A percentile compares a stretch with the other conserved stretches of the same genome.
These are phyloP conservation scores for Eptatretus atami DNA, from an alignment of 2,797 vertebrate species.

Conservation along the genomic window DNA sequence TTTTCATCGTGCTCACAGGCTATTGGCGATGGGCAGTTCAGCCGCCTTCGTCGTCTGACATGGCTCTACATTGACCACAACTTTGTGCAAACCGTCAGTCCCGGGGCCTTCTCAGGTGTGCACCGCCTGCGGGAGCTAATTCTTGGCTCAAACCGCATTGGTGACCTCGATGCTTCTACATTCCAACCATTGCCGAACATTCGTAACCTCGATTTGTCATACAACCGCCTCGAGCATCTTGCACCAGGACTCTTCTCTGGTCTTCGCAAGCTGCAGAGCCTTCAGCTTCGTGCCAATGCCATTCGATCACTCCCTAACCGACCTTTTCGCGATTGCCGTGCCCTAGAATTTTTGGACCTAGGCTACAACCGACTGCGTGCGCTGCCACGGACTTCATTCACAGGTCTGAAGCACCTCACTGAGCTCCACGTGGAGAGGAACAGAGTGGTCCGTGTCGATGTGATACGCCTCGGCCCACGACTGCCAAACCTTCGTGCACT, in stretches of 20 bases:
- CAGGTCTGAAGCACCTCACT: neutral
- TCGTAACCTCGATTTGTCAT: constrained; percentile 1
- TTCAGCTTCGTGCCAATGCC: constrained; percentile 3
- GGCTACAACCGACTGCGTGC: neutral
- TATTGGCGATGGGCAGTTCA: neutral
- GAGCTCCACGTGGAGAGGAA: constrained; percentile 1
- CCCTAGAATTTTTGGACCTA: neutral
- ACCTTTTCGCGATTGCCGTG: neutral
- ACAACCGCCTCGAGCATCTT: neutral
- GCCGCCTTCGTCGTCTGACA: neutral
- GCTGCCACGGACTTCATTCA: neutral
- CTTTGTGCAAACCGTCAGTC: neutral
- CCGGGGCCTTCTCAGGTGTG: neutral
- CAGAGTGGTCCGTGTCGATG: neutral
- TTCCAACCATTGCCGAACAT: neutral
- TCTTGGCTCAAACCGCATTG: constrained; percentile 2
- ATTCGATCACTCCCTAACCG: constrained; percentile 1
- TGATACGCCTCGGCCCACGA: neutral
- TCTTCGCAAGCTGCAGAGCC: neutral
- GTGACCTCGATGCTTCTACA: neutral
- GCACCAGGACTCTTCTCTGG: neutral
- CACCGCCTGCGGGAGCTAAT: neutral
- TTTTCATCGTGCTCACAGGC: too few relatives aligned
- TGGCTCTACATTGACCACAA: constrained; percentile 5
- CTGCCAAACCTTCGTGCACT: neutral